Conservation (phyloP, 2,113 vertebrate genomes). For the Thryonomys swinderianus region DNA sequence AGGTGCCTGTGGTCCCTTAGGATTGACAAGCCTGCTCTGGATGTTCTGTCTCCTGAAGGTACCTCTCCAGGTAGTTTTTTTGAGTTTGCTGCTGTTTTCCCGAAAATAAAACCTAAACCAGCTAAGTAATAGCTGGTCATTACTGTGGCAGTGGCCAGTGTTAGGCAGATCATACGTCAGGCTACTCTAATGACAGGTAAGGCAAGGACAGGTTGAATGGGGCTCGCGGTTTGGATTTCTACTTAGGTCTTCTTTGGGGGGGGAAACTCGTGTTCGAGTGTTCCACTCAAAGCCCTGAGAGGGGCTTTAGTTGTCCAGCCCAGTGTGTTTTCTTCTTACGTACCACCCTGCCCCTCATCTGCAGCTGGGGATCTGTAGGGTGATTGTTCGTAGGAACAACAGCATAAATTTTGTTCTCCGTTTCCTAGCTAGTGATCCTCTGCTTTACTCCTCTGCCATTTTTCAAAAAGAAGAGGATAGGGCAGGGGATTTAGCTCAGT, state of each 20-base stretch:
- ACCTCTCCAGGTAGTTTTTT: background rate
- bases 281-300: background rate
- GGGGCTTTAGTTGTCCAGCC: background rate
- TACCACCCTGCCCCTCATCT: background rate
- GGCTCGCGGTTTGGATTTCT: background rate
- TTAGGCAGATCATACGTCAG: background rate
- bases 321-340: background rate
- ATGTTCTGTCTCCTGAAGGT: background rate
- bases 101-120: background rate
- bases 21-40: background rate
- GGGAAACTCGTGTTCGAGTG: background rate
- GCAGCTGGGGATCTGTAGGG: background rate
- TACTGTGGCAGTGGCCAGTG: background rate
- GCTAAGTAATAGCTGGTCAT: background rate
- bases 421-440: background rate
- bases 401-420: background rate
- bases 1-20: background rate
- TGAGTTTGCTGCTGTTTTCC: background rate
- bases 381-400: background rate
- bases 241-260: background rate
- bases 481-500: no score
- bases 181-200: background rate
- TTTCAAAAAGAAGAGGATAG: background rate
- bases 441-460: background rate
- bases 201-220: background rate